Base-by-base conservation (phyloP, 2,888 invertebrate genomes). In the Troilus luridus region DNA sequence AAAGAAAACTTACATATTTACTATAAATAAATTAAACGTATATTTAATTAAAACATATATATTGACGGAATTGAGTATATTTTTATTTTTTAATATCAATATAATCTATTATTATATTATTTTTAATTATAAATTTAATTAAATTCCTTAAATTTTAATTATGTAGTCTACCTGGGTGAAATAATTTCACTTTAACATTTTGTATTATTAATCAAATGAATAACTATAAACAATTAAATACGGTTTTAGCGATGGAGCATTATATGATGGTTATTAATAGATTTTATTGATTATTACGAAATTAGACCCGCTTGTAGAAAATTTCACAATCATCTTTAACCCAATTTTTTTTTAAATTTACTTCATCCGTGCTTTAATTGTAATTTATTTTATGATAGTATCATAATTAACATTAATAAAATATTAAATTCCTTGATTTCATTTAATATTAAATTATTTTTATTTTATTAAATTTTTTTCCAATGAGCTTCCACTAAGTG, bases 1-100 rank as follows among this genome's bases (percentile, higher is more conserved):
- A 77, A 77, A 77, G 72, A 77, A 77, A 41, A 77, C 72, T 77
- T 77, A 27, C 72, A 77, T 77, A 41, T 77, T 77, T 77, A 41
- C 72, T 77, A 77, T 77, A 77, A 77, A 77, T 77, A 77, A 77
- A 77, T 77, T 77, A 77, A 24, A 8, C 3, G 41, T 21, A 64
- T 67, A 67, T 67, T 24, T 67, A 12, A 41, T 59, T 59, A 19
- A 41, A 41, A 27, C n/a, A 77, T 24, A 24, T 14, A 17, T 67
- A n/a, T 64, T 64, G n/a, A n/a, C 9, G 10, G 3, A n/a, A 10
- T 41, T 19, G 17, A 27, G 14, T 77, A 14, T 77, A 41, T 77
- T 67, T 67, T 67, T 41, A 8, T 77, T 67, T 24, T 24, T 12
- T 2, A 5, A 10, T 11, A 14, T 67, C 9, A 24, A 12, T 24